A percentile compares a stretch with the other conserved stretches of the same genome.
These are phyloP conservation scores for Steatornis caripensis DNA, from an alignment of 2,113 vertebrate species.

Conservation along the genomic window DNA sequence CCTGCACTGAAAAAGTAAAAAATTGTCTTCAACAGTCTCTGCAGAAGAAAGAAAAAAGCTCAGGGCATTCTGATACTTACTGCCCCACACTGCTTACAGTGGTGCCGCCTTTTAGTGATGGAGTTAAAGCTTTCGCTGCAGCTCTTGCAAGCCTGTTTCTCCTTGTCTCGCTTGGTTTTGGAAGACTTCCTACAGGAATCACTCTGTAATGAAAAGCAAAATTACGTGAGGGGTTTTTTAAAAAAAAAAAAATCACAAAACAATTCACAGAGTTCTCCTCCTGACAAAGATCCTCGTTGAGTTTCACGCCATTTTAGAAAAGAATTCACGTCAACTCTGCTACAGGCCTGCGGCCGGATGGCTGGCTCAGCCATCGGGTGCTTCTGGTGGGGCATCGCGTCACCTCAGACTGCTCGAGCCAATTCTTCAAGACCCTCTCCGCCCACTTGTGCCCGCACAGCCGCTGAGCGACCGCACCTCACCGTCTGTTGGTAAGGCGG, in stretches of 20 bases:
- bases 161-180: slow-evolving; percentile 87
- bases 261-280: not conserved
- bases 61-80: slow-evolving; percentile 70
- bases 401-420: not conserved
- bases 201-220: slow-evolving; percentile 38
- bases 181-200: slow-evolving; percentile 81
- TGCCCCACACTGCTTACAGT: slow-evolving; percentile 90
- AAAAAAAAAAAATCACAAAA: not conserved
- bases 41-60: not conserved
- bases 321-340: not conserved
- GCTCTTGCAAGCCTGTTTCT: slow-evolving; percentile 91
- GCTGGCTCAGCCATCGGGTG: not conserved
- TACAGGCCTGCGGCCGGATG: not conserved
- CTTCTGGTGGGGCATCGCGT: not conserved
- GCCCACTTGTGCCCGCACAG: not conserved
- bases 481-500: not conserved
- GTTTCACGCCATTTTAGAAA: not conserved
- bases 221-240: no score
- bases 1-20: not conserved
- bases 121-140: slow-evolving; percentile 91
- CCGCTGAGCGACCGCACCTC: not conserved
- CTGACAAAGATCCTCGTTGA: not conserved
- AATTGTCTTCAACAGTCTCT: not conserved
- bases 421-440: not conserved
- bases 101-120: slow-evolving; percentile 92